A percentile compares a stretch with the other conserved stretches of the same genome.
These are phyloP conservation scores for Orthosia cruda DNA, from an alignment of 2,888 invertebrate genomes.

Conservation along the genomic window DNA sequence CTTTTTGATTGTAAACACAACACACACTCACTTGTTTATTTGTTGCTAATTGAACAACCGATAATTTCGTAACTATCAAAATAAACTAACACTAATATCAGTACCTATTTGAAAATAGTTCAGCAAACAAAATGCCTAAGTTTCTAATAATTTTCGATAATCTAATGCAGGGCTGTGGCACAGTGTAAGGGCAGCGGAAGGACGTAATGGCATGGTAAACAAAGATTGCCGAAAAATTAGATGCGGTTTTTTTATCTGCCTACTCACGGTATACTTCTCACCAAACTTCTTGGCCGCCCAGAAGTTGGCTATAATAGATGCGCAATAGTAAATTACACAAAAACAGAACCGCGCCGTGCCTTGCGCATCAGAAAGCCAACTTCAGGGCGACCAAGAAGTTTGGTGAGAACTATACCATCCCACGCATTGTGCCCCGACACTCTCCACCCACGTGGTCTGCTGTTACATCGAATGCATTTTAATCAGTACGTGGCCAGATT, in stretches of 20 bases:
- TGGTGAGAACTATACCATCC: too few species aligned
- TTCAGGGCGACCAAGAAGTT: too few species aligned
- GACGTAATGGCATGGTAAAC: background rate
- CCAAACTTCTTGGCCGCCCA: too few species aligned
- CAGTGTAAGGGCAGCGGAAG: background rate
- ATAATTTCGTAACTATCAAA: too few species aligned
- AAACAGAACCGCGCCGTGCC: too few species aligned
- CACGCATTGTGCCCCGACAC: background rate
- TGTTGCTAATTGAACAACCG: too few species aligned
- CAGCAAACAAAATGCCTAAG: background rate
- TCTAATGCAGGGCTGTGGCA: background rate
- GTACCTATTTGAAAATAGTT: background rate
- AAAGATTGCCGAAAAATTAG: background rate
- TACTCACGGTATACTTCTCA: background rate
- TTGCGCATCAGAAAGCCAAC: too few species aligned
- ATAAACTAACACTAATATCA: too few species aligned
- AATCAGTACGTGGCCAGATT: background rate
- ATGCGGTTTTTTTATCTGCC: background rate
- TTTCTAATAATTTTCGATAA: background rate
- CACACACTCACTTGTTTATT: too few species aligned
- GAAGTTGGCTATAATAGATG: too few species aligned
- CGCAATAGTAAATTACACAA: too few species aligned
- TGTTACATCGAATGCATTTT: background rate
- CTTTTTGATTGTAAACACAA: too few species aligned
- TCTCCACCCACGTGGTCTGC: background rate